phyloP scores from a whole-genome alignment of 1,140 invertebrate species.

The Bombus impatiens region DNA sequence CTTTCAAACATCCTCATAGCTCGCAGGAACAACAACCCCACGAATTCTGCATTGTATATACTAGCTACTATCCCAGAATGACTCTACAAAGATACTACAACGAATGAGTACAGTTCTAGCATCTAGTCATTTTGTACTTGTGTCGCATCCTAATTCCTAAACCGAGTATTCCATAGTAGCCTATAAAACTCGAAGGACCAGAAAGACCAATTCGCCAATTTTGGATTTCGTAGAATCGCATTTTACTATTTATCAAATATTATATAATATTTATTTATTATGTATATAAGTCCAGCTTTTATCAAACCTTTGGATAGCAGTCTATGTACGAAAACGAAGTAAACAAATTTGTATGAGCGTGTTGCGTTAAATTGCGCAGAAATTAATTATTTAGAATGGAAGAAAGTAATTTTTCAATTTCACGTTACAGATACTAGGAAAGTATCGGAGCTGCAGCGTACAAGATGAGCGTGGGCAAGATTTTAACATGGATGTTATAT shows the following conservation, averaged over 20 bases:
- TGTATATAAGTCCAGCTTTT: too few relatives aligned
- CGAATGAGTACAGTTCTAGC: background rate
- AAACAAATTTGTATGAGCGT: background rate
- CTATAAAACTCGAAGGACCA: too few relatives aligned
- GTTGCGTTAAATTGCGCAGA: background rate
- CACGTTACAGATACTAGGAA: background rate
- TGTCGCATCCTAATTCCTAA: background rate
- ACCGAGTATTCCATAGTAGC: background rate
- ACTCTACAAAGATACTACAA: too few relatives aligned
- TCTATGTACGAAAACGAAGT: background rate
- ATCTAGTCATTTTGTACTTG: background rate
- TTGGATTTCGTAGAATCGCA: background rate
- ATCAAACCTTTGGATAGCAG: too few relatives aligned
- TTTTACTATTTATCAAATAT: too few relatives aligned
- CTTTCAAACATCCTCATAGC: background rate
- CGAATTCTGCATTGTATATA: background rate
- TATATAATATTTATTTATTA: too few relatives aligned
- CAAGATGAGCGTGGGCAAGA: constrained; percentile 63
- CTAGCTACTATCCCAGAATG: too few relatives aligned
- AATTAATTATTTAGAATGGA: background rate
- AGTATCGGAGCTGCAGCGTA: background rate
- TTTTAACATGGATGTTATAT: constrained; percentile 64
- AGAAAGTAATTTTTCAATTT: background rate
- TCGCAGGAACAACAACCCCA: background rate
- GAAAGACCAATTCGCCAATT: background rate